These are phyloP conservation scores for Macrotis lagotis DNA, from an alignment of 2,113 vertebrate species.

Conservation along the genomic window DNA sequence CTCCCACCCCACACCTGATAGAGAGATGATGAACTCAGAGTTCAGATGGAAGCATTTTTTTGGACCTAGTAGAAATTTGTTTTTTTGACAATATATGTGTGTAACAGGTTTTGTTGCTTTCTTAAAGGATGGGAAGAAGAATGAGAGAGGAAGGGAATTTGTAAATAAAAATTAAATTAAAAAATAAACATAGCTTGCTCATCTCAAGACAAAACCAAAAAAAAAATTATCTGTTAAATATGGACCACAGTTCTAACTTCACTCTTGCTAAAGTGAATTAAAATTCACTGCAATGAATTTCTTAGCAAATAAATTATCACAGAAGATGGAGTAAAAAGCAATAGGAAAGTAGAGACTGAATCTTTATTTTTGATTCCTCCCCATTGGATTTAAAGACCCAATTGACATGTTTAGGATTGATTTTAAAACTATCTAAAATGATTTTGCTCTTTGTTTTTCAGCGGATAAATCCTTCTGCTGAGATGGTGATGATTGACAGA, in stretches of 20 bases:
- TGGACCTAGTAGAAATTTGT: neutral
- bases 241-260: conserved; percentile 10
- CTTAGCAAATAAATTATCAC: neutral
- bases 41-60: neutral
- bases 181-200: neutral
- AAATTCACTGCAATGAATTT: conserved; percentile 38
- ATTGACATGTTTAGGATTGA: conserved; percentile 4
- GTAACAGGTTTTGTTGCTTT: neutral
- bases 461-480: conserved; percentile 95
- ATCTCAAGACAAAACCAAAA: neutral
- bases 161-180: neutral
- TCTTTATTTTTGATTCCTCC: conserved; percentile 10
- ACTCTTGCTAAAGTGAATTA: conserved; percentile 24
- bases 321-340: conserved; percentile 13
- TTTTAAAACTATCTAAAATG: conserved; percentile 30
- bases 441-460: conserved; percentile 65
- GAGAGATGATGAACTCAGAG: neutral
- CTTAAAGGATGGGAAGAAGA: neutral
- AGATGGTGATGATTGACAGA: conserved; percentile 98
- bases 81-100: neutral
- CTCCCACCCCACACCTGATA: neutral
- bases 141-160: neutral
- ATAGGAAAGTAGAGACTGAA: neutral
- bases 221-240: conserved; percentile 26
- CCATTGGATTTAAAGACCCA: neutral